Percentiles rank a stretch among this genome's conserved stretches.
phyloP scores from a whole-genome alignment of 2,888 invertebrate species.

The Tolmerus cingulatus region DNA sequence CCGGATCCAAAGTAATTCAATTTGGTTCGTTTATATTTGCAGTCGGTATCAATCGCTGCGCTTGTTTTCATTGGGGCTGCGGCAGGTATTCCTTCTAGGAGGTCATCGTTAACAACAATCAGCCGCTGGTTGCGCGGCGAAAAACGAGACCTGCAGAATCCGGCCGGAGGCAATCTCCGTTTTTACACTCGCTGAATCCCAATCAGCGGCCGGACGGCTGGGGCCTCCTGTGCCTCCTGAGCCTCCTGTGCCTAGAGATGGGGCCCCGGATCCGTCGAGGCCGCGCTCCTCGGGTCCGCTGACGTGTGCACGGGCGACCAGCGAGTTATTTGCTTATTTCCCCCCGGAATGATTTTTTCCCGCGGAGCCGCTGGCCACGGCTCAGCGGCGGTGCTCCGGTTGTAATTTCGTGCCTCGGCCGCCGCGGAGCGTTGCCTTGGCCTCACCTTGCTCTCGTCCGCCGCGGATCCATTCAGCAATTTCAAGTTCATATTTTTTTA shows the following conservation, averaged over 20 bases:
- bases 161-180: slow-evolving; percentile 33
- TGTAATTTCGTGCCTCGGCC: slow-evolving; percentile 22
- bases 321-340: slow-evolving; percentile 37
- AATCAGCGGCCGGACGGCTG: slow-evolving; percentile 5
- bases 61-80: slow-evolving; percentile 4
- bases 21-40: slow-evolving; percentile 23
- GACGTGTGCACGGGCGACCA: slow-evolving; percentile 20
- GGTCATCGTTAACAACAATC: slow-evolving; percentile 41
- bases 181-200: slow-evolving; percentile 39
- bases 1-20: not conserved
- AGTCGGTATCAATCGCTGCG: not conserved
- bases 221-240: not conserved
- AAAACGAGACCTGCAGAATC: slow-evolving; percentile 38
- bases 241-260: not conserved
- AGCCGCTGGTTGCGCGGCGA: slow-evolving; percentile 7
- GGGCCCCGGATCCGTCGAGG: not conserved
- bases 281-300: not conserved
- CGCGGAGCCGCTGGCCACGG: not conserved
- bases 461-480: slow-evolving; percentile 7
- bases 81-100: slow-evolving; percentile 21
- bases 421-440: not conserved
- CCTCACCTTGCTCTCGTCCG: not conserved
- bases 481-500: slow-evolving; percentile 26
- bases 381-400: not conserved
- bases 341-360: slow-evolving; percentile 18